Evolutionary conservation across 2,888 invertebrate genomes (phyloP), one percentile per base, ranked within the genome.

Genomic region (Lasioglossum malachurum): DNA sequence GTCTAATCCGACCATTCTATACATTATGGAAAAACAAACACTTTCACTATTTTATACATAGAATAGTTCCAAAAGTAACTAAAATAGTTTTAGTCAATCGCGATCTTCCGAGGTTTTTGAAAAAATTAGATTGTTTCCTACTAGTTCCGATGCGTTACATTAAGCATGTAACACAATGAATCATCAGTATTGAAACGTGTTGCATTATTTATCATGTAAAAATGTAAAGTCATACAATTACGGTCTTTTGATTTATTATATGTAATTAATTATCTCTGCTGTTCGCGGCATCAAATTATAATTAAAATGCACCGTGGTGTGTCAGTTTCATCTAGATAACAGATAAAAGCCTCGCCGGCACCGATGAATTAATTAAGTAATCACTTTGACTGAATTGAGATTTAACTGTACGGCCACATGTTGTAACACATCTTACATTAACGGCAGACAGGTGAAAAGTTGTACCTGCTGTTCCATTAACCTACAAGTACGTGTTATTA

Each of bases 291-390:
- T 67, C 35, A 74, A 60, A 44, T 60, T 41, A 53, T 83, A 75
- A 84, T 84, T 84, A 84, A 84, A 78, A 74, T 78, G 75, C 75
- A 71, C 60, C 41, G 49, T 53, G 49, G 53, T n/a, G 46, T 49
- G 72, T 84, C 72, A 19, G 72, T 53, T 75, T 79, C 73, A 79
- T 79, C 75, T 73, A 79, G 84, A 84, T 85, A 84, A 72, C 38
- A 79, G 75, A 85, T 85, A 79, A 79, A 84, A 53, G 75, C 64
- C 53, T 35, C 78, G 60, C 35, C 46, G 27, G 79, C 53, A 35
- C 64, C 75, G 78, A 57, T 79, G 60, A 85, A 85, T 85, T 85
- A 85, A 85, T 85, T 85, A 85, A 85, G 64, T 60, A 53, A 82
- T 82, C 83, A 67, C 84, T 78, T 75, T 23, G 76, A 69, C 72